Evolutionary conservation across 2,797 vertebrate species (phyloP).

Genomic region (Acipenser transmontanus): DNA sequence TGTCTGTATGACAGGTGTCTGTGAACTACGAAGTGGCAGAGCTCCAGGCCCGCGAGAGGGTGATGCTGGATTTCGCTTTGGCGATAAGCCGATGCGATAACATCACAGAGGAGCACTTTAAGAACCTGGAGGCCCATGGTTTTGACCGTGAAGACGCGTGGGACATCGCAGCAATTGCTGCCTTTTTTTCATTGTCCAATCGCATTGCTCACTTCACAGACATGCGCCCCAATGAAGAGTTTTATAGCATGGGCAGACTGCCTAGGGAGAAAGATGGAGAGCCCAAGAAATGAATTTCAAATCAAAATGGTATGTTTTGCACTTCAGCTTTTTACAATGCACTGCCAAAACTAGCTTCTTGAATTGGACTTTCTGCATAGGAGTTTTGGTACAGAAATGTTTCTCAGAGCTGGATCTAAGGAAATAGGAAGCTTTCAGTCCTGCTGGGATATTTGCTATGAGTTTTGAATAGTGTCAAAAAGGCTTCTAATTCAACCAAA

Average conservation of each 20-base stretch:
- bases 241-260: constrained; percentile 67
- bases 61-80: constrained; percentile 77
- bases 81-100: constrained; percentile 66
- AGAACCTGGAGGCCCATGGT: constrained; percentile 62
- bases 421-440: too few relatives aligned
- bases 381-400: too few relatives aligned
- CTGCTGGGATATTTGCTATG: too few relatives aligned
- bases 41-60: constrained; percentile 54
- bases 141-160: constrained; percentile 76
- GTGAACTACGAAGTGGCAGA: constrained; percentile 71
- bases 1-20: constrained; percentile 50
- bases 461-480: too few relatives aligned
- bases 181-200: constrained; percentile 81
- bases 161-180: constrained; percentile 72
- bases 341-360: too few relatives aligned
- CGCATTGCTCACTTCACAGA: constrained; percentile 66
- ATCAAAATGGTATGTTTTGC: too few relatives aligned
- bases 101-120: constrained; percentile 70
- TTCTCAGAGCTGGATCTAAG: too few relatives aligned
- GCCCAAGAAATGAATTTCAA: too few relatives aligned
- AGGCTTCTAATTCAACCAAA: too few relatives aligned
- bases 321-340: too few relatives aligned
- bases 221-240: constrained; percentile 71
- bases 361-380: too few relatives aligned
- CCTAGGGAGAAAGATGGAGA: constrained; percentile 42